Conservation (phyloP, 2,113 vertebrate species). For the Vicugna pacos region DNA sequence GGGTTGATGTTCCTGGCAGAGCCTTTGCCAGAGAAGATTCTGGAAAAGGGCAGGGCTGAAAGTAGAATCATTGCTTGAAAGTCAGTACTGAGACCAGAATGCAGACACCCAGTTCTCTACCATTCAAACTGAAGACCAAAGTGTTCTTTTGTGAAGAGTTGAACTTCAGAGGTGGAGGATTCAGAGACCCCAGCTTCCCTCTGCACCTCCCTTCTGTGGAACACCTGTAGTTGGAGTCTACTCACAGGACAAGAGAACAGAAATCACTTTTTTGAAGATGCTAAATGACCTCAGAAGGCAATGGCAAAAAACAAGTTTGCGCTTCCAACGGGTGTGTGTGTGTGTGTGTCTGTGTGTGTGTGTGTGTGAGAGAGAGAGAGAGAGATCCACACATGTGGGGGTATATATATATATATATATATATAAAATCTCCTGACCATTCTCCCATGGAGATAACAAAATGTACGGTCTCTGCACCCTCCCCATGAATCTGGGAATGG, state of each 20-base stretch:
- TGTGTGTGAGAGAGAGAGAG: too few relatives aligned
- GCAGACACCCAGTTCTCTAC: not conserved
- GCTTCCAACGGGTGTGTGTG: too few relatives aligned
- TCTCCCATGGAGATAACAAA: not conserved
- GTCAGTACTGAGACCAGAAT: not conserved
- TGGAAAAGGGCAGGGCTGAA: not conserved
- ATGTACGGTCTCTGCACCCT: not conserved
- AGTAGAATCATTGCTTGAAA: not conserved
- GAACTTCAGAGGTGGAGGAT: not conserved
- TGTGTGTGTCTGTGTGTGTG: too few relatives aligned
- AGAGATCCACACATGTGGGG: too few relatives aligned
- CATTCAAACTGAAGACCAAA: not conserved
- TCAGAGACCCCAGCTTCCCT: not conserved
- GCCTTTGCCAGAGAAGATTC: not conserved
- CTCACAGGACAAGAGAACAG: not conserved
- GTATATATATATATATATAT: not conserved
- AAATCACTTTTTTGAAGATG: not conserved
- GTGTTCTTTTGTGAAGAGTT: not conserved
- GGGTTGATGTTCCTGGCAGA: not conserved
- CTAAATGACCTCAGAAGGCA: not conserved
- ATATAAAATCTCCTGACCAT: too few relatives aligned
- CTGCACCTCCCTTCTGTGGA: not conserved
- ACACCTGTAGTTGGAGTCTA: not conserved
- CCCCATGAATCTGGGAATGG: not conserved
- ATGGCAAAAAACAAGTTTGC: not conserved